Evolutionary conservation across 1,140 invertebrate species (phyloP), one percentile per base, ranked within the genome.

Genomic region (Papilio glaucus): DNA sequence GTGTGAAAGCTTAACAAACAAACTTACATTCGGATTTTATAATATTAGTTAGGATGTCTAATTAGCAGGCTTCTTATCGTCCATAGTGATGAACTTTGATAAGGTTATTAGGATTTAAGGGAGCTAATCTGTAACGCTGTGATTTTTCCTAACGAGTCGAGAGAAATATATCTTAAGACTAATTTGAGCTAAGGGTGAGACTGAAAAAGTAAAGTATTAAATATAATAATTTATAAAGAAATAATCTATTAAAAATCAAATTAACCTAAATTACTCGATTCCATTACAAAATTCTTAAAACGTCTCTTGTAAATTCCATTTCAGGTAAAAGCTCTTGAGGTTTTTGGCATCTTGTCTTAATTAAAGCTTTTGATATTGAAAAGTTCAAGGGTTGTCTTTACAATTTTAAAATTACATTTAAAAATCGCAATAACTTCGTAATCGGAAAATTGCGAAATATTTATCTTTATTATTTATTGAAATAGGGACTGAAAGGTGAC

Each of bases 301-400:
- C 21, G 21, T 53, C 21, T 53, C 49, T 57, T 26, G 49, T 57
- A 57, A 26, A 26, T 26, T 57, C 21, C 21, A 10, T 13, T 57
- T 18, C 18, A 57, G 49, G 21, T 18, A 49, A 57, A 57, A 57
- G 49, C 49, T 57, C 49, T 24, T 57, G 49, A 26, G 49, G 21
- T 57, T 12, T 10, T 57, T 57, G 49, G 49, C 21, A 57, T 24
- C 49, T 57, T 57, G 49, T 57, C 49, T 57, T 57, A 57, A 57
- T 57, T 57, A 24, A 26, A 57, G 49, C 49, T 57, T 57, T 57
- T 57, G 3, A 57, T 57, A 57, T 57, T 57, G 49, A 57, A 57
- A 57, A 57, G 49, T 57, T 57, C 10, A 57, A 57, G 49, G 49
- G 49, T 57, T 57, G 21, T 13, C 49, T 57, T 57, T 24, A 26